Percentiles rank a stretch among this genome's conserved stretches.
Evolutionary conservation across 2,797 vertebrate genomes (phyloP).

Genomic region (Selene dorsalis): DNA sequence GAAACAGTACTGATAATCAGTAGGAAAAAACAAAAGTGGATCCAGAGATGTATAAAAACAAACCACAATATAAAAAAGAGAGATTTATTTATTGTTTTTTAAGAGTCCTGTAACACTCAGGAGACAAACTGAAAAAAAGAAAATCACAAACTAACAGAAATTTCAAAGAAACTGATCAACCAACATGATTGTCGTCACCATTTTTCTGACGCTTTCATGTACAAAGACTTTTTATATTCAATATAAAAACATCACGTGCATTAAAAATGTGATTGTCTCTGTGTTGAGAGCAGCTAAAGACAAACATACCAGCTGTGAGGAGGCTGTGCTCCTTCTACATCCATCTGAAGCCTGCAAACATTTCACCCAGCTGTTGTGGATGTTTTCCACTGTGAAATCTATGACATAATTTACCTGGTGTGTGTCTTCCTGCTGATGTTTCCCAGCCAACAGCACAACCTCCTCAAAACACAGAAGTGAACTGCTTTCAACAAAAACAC

Average conservation of each 20-base stretch:
- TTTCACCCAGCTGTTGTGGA: neutral
- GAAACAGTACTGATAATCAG: too few relatives aligned
- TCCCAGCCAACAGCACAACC: neutral
- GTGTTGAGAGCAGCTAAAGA: conserved; percentile 34
- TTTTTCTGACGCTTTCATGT: conserved; percentile 18
- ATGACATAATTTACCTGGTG: neutral
- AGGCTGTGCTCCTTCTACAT: neutral
- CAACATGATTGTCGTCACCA: conserved; percentile 67
- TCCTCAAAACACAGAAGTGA: neutral
- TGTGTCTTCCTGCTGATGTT: neutral
- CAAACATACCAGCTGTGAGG: neutral
- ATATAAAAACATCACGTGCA: conserved; percentile 53
- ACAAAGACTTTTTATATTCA: conserved; percentile 44
- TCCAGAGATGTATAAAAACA: neutral
- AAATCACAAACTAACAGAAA: conserved; percentile 38
- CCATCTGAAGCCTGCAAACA: neutral
- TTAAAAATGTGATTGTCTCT: conserved; percentile 65
- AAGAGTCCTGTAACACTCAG: conserved; percentile 47
- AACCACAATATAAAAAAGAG: conserved; percentile 27
- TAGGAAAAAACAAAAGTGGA: neutral
- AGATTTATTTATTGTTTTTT: conserved; percentile 61
- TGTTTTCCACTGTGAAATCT: neutral
- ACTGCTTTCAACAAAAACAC: neutral
- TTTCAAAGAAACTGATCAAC: conserved; percentile 41
- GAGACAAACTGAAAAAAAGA: conserved; percentile 37